A percentile compares a stretch with the other conserved stretches of the same genome.
Conservation (phyloP, 2,888 invertebrate species). For the Notodonta ziczac region DNA sequence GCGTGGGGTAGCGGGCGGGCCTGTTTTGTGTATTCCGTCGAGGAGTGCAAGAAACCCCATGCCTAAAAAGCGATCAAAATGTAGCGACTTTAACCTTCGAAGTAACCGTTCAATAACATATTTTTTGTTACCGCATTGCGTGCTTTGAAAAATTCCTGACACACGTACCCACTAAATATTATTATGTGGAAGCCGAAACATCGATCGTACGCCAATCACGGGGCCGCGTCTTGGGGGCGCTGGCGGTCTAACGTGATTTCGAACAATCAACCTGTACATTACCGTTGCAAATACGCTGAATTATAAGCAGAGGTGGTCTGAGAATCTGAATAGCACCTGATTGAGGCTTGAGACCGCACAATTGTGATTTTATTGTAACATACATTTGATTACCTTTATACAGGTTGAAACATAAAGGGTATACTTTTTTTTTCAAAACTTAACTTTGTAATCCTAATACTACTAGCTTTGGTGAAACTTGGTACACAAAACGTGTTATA, state of each 20-base stretch:
- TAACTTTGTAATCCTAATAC: no score
- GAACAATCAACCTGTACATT: conserved; percentile 49
- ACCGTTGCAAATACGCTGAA: conserved; percentile 49
- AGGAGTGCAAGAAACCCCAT: no score
- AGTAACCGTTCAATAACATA: background rate
- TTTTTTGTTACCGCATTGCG: conserved; percentile 20
- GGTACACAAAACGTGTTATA: no score
- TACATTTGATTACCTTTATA: no score
- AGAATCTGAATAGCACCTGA: conserved; percentile 45
- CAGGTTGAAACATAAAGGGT: no score
- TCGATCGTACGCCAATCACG: conserved; percentile 17
- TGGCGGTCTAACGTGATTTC: conserved; percentile 40
- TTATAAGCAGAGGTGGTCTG: conserved; percentile 43
- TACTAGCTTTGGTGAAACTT: no score
- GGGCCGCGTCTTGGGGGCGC: conserved; percentile 20
- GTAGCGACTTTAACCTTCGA: background rate
- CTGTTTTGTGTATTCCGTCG: no score
- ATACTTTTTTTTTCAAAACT: no score
- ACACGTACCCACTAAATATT: conserved; percentile 26
- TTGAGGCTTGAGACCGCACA: conserved; percentile 14
- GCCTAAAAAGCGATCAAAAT: background rate
- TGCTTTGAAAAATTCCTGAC: conserved; percentile 27
- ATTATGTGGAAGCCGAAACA: conserved; percentile 20
- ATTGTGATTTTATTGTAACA: conserved; percentile 15
- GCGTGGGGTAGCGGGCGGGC: no score